phyloP scores from a whole-genome alignment of 2,888 invertebrate species.

The Bedellia somnulentella region DNA sequence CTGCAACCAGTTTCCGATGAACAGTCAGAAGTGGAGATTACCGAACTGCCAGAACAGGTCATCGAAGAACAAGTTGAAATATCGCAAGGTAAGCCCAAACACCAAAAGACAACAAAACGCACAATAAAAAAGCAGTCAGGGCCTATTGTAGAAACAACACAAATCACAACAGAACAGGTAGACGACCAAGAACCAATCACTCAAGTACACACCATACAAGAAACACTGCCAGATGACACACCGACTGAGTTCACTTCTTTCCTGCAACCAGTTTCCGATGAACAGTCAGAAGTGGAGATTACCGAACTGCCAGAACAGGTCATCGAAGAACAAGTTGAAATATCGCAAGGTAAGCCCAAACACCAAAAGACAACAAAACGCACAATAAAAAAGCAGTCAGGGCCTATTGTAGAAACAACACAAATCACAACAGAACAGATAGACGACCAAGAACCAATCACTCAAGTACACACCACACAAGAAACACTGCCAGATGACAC shows the following conservation, averaged over 20 bases:
- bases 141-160: slow-evolving; percentile 26
- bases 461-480: slow-evolving; percentile 7
- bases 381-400: slow-evolving; percentile 18
- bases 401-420: slow-evolving; percentile 16
- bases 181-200: slow-evolving; percentile 34
- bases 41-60: slow-evolving; percentile 15
- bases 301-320: slow-evolving; percentile 16
- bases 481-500: not conserved
- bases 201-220: slow-evolving; percentile 23
- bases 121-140: slow-evolving; percentile 21
- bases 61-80: slow-evolving; percentile 7
- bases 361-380: slow-evolving; percentile 10
- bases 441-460: slow-evolving; percentile 13
- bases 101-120: slow-evolving; percentile 13
- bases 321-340: slow-evolving; percentile 2
- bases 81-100: slow-evolving; percentile 7
- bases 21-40: slow-evolving; percentile 8
- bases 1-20: too few relatives aligned
- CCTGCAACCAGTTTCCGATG: slow-evolving; percentile 7
- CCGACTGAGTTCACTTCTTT: slow-evolving; percentile 5
- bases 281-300: slow-evolving; percentile 16
- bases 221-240: slow-evolving; percentile 16
- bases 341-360: slow-evolving; percentile 14
- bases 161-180: slow-evolving; percentile 42
- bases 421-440: slow-evolving; percentile 4